These are phyloP conservation scores for Halyomorpha halys DNA, from an alignment of 1,140 invertebrate species.

Conservation along the genomic window DNA sequence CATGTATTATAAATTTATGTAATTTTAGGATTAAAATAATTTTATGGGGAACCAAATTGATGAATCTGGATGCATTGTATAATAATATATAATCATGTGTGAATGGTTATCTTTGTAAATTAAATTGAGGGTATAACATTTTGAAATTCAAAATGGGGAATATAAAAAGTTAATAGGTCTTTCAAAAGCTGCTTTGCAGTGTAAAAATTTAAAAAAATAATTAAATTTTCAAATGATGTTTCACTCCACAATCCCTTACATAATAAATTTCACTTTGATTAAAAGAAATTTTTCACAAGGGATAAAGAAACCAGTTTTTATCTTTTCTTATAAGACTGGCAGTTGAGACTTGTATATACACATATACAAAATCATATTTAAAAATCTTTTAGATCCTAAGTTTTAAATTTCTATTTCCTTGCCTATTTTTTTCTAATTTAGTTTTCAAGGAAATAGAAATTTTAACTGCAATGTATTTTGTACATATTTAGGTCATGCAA, in stretches of 20 bases:
- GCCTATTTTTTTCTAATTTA: conserved; percentile 9
- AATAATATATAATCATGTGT: not conserved
- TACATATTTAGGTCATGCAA: conserved; percentile 16
- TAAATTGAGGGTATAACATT: conserved; percentile 3
- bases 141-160: not conserved
- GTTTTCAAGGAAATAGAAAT: conserved; percentile 12
- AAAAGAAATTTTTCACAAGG: conserved; percentile 1
- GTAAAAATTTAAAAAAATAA: not conserved
- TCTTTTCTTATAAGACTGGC: conserved; percentile 26
- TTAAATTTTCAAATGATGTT: not conserved
- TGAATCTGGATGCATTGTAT: conserved; percentile 10
- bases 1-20: conserved; percentile 23
- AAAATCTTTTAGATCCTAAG: conserved; percentile 12
- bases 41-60: conserved; percentile 1
- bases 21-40: not conserved
- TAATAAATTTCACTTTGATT: not conserved
- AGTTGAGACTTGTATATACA: conserved; percentile 27
- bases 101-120: conserved; percentile 3
- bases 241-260: conserved; percentile 7
- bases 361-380: conserved; percentile 11
- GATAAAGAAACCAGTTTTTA: conserved; percentile 20
- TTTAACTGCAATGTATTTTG: not conserved
- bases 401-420: conserved; percentile 8
- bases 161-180: conserved; percentile 22
- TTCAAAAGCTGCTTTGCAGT: conserved; percentile 18